These are phyloP conservation scores for Parapristionchus giblindavisi DNA, from an alignment of 2,888 invertebrate genomes.

Conservation along the genomic window DNA sequence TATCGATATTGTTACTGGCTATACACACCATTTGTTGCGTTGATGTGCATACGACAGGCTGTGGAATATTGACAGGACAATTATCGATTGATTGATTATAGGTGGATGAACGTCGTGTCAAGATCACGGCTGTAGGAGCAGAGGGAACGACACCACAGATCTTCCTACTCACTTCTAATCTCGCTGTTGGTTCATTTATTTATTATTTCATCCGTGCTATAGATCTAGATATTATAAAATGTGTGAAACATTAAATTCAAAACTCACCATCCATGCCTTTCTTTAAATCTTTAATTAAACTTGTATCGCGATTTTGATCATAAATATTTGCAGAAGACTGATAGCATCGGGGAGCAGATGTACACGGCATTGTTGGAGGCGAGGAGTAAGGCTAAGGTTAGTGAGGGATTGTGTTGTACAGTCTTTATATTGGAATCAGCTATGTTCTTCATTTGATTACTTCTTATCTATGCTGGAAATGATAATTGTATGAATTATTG, in stretches of 20 bases:
- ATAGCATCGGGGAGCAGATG: slow-evolving; percentile 26
- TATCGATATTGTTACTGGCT: too few species aligned
- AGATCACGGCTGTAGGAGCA: slow-evolving; percentile 62
- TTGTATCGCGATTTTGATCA: background rate
- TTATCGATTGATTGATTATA: background rate
- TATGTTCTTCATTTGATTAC: too few species aligned
- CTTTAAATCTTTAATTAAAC: background rate
- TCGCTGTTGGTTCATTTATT: slow-evolving; percentile 42
- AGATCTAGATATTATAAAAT: too few species aligned
- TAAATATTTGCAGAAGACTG: slow-evolving; percentile 33
- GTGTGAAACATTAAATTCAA: too few species aligned
- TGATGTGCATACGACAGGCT: too few species aligned
- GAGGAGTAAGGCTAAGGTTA: slow-evolving; percentile 7
- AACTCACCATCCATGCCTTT: too few species aligned
- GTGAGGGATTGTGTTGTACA: too few species aligned
- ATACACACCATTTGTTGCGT: background rate
- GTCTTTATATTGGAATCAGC: too few species aligned
- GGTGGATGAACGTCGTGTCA: slow-evolving; percentile 32
- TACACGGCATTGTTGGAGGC: background rate
- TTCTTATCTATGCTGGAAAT: too few species aligned
- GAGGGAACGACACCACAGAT: slow-evolving; percentile 60
- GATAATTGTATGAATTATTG: too few species aligned
- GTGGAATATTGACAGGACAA: background rate
- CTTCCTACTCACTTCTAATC: slow-evolving; percentile 60
- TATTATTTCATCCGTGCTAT: background rate